Conservation (phyloP, 2,888 invertebrate species). For the Flabesymbios commensalis region DNA sequence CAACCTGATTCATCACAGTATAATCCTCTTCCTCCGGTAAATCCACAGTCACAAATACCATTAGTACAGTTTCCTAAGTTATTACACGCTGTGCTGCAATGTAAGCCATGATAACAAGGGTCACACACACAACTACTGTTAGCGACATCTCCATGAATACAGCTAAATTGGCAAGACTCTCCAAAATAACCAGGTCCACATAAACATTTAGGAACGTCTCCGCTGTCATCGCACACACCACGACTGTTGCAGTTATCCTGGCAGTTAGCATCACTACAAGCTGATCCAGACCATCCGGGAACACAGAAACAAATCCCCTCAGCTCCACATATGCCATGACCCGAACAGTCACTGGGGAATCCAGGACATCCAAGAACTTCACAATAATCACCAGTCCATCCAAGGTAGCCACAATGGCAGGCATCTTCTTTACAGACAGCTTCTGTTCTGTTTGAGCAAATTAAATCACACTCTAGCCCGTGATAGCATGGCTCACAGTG, state of each 20-base stretch:
- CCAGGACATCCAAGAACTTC: conserved; percentile 18
- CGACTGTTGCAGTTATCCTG: conserved; percentile 6
- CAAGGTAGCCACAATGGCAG: conserved; percentile 30
- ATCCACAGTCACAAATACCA: conserved; percentile 42
- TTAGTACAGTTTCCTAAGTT: conserved; percentile 35
- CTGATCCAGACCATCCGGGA: conserved; percentile 13
- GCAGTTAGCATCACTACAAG: conserved; percentile 5
- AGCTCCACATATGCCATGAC: conserved; percentile 11
- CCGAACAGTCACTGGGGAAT: conserved; percentile 9
- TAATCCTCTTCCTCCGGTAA: conserved; percentile 39
- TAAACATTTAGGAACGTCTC: conserved; percentile 15
- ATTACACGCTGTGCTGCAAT: conserved; percentile 36
- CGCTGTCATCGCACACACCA: neutral
- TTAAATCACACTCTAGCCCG: conserved; percentile 38
- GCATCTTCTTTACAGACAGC: neutral
- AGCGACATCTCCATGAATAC: conserved; percentile 27
- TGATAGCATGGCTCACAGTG: conserved; percentile 42
- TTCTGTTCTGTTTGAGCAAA: conserved; percentile 14
- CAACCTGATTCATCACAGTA: conserved; percentile 42
- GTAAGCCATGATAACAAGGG: conserved; percentile 33
- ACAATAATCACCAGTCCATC: conserved; percentile 16
- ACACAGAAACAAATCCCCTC: conserved; percentile 13
- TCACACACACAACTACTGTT: conserved; percentile 22
- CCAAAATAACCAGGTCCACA: conserved; percentile 27
- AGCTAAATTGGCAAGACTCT: conserved; percentile 24